Evolutionary conservation across 2,888 invertebrate species (phyloP).

Genomic region (Dryococelus australis): DNA sequence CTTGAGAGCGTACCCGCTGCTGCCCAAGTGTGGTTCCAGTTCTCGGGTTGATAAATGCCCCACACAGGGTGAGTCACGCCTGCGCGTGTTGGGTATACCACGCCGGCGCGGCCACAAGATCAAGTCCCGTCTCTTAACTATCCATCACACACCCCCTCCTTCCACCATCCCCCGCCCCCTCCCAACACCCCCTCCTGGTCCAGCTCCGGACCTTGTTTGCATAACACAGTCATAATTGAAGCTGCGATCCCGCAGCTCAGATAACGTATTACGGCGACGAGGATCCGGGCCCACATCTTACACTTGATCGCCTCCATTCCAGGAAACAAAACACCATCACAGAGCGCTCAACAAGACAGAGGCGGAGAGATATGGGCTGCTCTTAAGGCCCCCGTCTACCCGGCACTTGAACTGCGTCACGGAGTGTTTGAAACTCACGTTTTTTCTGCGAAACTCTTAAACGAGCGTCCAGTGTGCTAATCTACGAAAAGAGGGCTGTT

Average conservation of each 20-base stretch:
- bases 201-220: slow-evolving; percentile 40
- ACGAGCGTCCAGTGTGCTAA: too few relatives aligned
- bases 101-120: background rate
- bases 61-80: slow-evolving; percentile 3
- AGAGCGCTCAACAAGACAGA: too few relatives aligned
- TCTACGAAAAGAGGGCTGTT: too few relatives aligned
- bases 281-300: background rate
- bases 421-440: too few relatives aligned
- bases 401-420: too few relatives aligned
- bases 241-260: background rate
- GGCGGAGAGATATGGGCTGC: too few relatives aligned
- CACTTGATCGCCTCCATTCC: background rate
- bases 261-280: slow-evolving; percentile 30
- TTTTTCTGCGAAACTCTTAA: too few relatives aligned
- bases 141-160: slow-evolving; percentile 36
- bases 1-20: background rate
- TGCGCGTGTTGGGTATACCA: background rate
- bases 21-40: background rate
- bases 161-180: background rate
- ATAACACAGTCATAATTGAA: slow-evolving; percentile 43
- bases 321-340: background rate
- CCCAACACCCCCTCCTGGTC: background rate
- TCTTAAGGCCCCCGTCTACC: too few relatives aligned
- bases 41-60: background rate
- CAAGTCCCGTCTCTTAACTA: slow-evolving; percentile 26